Conservation (phyloP, 1,140 invertebrate species). For the Reticulitermes speratus region DNA sequence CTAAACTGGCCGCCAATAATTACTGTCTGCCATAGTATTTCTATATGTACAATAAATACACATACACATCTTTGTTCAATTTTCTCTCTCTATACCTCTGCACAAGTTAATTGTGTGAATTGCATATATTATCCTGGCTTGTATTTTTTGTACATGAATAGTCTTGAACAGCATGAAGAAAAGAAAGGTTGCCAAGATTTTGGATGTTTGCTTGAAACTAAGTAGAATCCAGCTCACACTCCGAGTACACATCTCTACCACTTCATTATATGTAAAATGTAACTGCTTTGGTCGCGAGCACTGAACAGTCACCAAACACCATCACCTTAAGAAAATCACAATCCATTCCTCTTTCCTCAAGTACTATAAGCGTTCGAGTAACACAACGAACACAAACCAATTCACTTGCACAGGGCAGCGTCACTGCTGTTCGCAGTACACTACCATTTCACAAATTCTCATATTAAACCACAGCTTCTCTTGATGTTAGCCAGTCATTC, state of each 20-base stretch:
- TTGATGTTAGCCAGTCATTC: not conserved
- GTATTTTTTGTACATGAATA: constrained; percentile 21
- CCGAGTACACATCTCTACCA: not conserved
- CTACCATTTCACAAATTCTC: not conserved
- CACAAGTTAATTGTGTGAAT: not conserved
- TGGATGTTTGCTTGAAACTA: constrained; percentile 4
- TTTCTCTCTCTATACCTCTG: not conserved
- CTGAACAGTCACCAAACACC: constrained; percentile 5
- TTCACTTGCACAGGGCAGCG: not conserved
- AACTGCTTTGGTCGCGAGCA: constrained; percentile 26
- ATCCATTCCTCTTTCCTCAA: not conserved
- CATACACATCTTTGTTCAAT: constrained; percentile 25
- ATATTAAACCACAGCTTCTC: not conserved
- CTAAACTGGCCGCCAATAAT: constrained; percentile 33
- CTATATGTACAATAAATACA: constrained; percentile 35
- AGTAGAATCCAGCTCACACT: not conserved
- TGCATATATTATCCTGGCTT: not conserved
- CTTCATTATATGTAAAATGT: constrained; percentile 11
- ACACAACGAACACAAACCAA: constrained; percentile 2
- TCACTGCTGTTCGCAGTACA: not conserved
- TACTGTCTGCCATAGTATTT: constrained; percentile 34
- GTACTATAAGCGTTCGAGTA: not conserved
- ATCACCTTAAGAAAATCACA: constrained; percentile 8
- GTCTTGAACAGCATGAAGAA: not conserved
- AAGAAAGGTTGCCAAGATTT: not conserved